Base-by-base conservation (phyloP, 2,113 vertebrate genomes). In the Promerops cafer region DNA sequence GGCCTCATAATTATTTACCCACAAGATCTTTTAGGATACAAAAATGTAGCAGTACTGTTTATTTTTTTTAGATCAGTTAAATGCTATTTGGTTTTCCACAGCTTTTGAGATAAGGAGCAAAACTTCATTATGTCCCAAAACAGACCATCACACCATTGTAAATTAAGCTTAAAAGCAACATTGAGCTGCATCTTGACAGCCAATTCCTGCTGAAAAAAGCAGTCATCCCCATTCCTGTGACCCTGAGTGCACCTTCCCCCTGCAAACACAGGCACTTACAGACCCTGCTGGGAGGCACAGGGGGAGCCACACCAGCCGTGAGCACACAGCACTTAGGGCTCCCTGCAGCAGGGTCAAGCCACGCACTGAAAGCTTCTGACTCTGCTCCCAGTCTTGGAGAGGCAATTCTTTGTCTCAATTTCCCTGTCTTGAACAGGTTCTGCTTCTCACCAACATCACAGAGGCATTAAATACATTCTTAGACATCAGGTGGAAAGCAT, bases 1-100 rank as follows among this genome's bases (percentile, higher is more conserved):
- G 47, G 72, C 89, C 86, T 92, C 68, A 49, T 47, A 22, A 30
- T 68, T 88, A 71, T 90, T 93, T 87, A 75, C 68, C 64, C 92
- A 92, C 37, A 53, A 54, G 22, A 42, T 63, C 52, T 92, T 91
- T 72, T 30, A 93, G 56, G 52, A 90, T 89, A 88, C 2, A 82
- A 89, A 92, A 89, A 63, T 7, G 22, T 35, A 50, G 59, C 71
- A 90, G 83, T 86, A 63, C 63, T 82, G 45, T 65, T 83, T 35
- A 20, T 23, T 68, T 26, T 54, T 63, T 75, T 33, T 28, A 20
- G 57, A 78, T 59, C 31, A 28, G 26, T 57, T 77, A 79, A 88
- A 85, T 20, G 71, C 75, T 85, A 87, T 96, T 94, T 96, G 89
- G 78, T 96, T 96, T 96, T 90, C 93, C 63, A 90, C 35, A 83